Evolutionary conservation across 1,140 invertebrate species (phyloP).

Genomic region (Lethrus apterus): DNA sequence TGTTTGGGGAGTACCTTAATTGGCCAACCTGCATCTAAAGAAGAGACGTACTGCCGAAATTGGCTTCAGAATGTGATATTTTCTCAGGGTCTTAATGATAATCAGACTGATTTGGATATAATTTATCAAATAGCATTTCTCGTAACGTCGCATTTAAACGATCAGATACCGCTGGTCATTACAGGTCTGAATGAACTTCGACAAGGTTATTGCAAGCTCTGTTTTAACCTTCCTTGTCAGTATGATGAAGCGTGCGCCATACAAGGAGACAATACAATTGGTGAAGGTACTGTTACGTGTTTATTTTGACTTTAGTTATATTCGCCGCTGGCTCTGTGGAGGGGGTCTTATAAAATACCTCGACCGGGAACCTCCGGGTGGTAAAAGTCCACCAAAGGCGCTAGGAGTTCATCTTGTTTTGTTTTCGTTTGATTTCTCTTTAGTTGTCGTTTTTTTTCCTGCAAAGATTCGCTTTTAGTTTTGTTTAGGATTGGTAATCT

Average conservation of each 20-base stretch:
- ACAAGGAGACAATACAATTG: slow-evolving; percentile 9
- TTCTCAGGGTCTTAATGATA: slow-evolving; percentile 46
- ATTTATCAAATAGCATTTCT: slow-evolving; percentile 19
- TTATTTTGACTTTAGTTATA: too few relatives aligned
- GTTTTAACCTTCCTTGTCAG: slow-evolving; percentile 28
- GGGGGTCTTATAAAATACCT: too few relatives aligned
- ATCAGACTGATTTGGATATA: slow-evolving; percentile 16
- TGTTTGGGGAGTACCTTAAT: slow-evolving; percentile 52
- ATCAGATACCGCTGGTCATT: slow-evolving; percentile 14
- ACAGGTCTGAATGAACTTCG: slow-evolving; percentile 1
- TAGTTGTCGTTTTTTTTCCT: too few relatives aligned
- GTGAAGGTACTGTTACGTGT: neutral
- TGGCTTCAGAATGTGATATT: slow-evolving; percentile 52
- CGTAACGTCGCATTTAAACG: slow-evolving; percentile 13
- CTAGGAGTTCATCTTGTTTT: too few relatives aligned
- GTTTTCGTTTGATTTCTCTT: too few relatives aligned
- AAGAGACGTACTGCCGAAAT: slow-evolving; percentile 43
- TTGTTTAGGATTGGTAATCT: too few relatives aligned
- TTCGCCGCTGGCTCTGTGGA: too few relatives aligned
- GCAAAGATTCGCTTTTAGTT: too few relatives aligned
- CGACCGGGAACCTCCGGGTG: too few relatives aligned
- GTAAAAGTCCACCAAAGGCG: too few relatives aligned
- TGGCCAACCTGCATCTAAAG: slow-evolving; percentile 42
- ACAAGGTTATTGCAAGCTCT: slow-evolving; percentile 30
- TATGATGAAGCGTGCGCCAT: slow-evolving; percentile 36